These are phyloP conservation scores for Nematolebias whitei DNA, from an alignment of 2,113 vertebrate genomes.

Conservation along the genomic window DNA sequence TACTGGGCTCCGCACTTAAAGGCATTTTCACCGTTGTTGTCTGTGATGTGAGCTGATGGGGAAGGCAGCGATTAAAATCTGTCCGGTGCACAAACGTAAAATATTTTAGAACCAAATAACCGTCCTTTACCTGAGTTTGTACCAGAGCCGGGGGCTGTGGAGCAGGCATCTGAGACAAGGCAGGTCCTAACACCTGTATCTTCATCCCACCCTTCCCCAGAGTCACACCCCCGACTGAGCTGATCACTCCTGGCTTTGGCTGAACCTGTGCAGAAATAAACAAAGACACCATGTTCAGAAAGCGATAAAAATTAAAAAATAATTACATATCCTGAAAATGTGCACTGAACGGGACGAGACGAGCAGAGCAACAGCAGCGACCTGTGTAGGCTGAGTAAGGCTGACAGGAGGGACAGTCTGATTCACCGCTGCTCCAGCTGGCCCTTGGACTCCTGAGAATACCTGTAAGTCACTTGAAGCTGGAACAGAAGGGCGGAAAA, in stretches of 20 bases:
- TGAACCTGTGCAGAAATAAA: constrained; percentile 57
- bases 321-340: neutral
- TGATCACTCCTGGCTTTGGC: constrained; percentile 84
- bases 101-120: neutral
- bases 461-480: constrained; percentile 84
- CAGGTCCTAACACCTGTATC: constrained; percentile 78
- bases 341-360: neutral
- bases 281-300: neutral
- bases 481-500: constrained; percentile 23
- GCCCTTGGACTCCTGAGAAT: constrained; percentile 78
- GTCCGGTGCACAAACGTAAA: neutral
- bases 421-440: constrained; percentile 77
- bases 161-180: constrained; percentile 72
- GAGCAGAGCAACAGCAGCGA: constrained; percentile 23
- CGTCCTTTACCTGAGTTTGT: constrained; percentile 71
- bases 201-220: constrained; percentile 78
- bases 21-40: constrained; percentile 83
- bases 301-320: neutral
- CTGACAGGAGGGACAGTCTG: constrained; percentile 71
- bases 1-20: constrained; percentile 88
- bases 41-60: constrained; percentile 58
- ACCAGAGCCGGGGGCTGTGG: constrained; percentile 61
- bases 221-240: constrained; percentile 76
- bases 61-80: constrained; percentile 1
- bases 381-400: constrained; percentile 83